phyloP scores from a whole-genome alignment of 2,888 invertebrate species.

The Frankliniella fusca region DNA sequence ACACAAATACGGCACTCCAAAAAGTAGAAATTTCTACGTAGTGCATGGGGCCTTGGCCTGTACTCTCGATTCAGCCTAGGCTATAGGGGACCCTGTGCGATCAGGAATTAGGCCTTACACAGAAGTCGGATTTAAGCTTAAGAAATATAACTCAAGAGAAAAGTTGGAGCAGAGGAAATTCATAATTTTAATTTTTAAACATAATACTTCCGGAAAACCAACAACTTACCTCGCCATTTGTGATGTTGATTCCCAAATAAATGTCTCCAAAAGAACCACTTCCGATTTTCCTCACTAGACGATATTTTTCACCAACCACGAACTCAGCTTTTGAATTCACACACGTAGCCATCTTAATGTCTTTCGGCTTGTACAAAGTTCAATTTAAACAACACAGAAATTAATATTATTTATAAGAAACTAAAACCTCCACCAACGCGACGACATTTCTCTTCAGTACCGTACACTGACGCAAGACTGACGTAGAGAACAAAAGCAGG shows the following conservation, averaged over 20 bases:
- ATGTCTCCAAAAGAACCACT: conserved; percentile 99
- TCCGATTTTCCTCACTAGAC: conserved; percentile 93
- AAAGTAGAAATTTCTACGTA: not conserved
- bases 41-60: not conserved
- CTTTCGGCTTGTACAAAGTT: not conserved
- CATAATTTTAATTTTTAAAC: no score
- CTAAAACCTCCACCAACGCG: conserved; percentile 53
- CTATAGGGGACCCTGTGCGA: not conserved
- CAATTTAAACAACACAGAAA: conserved; percentile 17
- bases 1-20: not conserved
- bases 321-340: conserved; percentile 59
- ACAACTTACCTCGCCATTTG: conserved; percentile 72
- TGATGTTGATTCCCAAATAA: conserved; percentile 88
- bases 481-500: conserved; percentile 17
- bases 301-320: conserved; percentile 87
- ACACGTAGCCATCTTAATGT: conserved; percentile 8
- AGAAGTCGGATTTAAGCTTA: not conserved
- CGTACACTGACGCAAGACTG: conserved; percentile 24
- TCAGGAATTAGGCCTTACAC: not conserved
- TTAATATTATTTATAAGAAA: conserved; percentile 37
- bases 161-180: no score
- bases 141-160: no score
- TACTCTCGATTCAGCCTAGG: not conserved
- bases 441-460: conserved; percentile 54
- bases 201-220: no score